Evolutionary conservation across 2,113 vertebrate genomes (phyloP).

Genomic region (Plotosus lineatus): DNA sequence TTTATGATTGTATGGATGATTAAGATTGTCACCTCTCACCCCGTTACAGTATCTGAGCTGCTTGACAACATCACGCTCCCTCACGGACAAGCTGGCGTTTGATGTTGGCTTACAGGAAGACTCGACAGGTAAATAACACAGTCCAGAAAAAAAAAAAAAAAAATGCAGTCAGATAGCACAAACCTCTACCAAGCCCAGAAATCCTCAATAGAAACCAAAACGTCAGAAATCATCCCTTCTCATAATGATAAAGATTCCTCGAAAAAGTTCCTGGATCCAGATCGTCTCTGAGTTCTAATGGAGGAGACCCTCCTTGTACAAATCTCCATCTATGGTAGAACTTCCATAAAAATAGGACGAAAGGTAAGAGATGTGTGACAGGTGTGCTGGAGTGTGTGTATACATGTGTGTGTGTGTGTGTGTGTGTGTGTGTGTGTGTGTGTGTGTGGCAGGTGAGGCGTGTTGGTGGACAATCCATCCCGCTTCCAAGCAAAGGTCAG

Average conservation of each 20-base stretch:
- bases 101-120: conserved; percentile 91
- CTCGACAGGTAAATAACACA: conserved; percentile 75
- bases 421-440: too few species aligned
- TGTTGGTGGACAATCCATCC: conserved; percentile 96
- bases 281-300: too few species aligned
- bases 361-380: too few species aligned
- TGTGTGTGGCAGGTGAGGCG: conserved; percentile 78
- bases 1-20: neutral
- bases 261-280: too few species aligned
- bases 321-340: too few species aligned
- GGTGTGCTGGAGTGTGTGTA: neutral
- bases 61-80: conserved; percentile 86
- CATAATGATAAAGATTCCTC: too few species aligned
- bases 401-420: neutral
- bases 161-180: too few species aligned
- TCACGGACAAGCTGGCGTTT: conserved; percentile 90
- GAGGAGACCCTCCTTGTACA: too few species aligned
- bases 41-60: conserved; percentile 83
- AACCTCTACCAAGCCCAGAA: too few species aligned
- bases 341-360: too few species aligned
- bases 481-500: conserved; percentile 90
- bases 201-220: too few species aligned
- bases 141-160: neutral
- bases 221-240: too few species aligned
- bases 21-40: conserved; percentile 14